Conservation (phyloP, 2,113 vertebrate species). For the Petaurus breviceps region DNA sequence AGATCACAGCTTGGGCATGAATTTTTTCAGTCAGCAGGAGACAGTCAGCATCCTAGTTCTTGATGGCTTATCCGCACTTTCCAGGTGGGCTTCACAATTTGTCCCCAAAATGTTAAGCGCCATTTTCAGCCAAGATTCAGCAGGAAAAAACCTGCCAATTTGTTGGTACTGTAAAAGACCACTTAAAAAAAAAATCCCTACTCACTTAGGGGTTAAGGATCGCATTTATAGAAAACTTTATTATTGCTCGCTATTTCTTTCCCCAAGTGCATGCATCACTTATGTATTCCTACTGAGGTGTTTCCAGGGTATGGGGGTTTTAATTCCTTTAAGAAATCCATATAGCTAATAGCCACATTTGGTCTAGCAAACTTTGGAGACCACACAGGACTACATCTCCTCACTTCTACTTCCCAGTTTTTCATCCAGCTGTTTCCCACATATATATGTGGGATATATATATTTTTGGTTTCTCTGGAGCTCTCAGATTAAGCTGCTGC, state of each 20-base stretch:
- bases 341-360: background rate
- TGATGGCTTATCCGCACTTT: constrained; percentile 66
- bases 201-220: constrained; percentile 73
- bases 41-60: constrained; percentile 51
- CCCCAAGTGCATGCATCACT: constrained; percentile 51
- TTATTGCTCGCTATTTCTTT: constrained; percentile 56
- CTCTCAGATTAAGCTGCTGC: constrained; percentile 37
- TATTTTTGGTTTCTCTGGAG: constrained; percentile 18
- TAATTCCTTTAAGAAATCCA: background rate
- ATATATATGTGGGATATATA: background rate
- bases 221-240: constrained; percentile 73
- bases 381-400: background rate
- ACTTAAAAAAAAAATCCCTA: constrained; percentile 66
- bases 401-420: background rate
- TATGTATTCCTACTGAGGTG: constrained; percentile 20
- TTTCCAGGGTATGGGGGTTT: constrained; percentile 1
- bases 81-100: constrained; percentile 48
- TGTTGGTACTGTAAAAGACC: constrained; percentile 72
- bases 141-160: constrained; percentile 75
- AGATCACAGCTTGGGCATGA: constrained; percentile 37
- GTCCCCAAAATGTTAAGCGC: constrained; percentile 64
- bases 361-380: background rate
- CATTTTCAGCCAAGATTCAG: constrained; percentile 76
- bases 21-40: constrained; percentile 52
- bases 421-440: background rate